Evolutionary conservation across 1,140 invertebrate species (phyloP).

Genomic region (Cydia pomonella): DNA sequence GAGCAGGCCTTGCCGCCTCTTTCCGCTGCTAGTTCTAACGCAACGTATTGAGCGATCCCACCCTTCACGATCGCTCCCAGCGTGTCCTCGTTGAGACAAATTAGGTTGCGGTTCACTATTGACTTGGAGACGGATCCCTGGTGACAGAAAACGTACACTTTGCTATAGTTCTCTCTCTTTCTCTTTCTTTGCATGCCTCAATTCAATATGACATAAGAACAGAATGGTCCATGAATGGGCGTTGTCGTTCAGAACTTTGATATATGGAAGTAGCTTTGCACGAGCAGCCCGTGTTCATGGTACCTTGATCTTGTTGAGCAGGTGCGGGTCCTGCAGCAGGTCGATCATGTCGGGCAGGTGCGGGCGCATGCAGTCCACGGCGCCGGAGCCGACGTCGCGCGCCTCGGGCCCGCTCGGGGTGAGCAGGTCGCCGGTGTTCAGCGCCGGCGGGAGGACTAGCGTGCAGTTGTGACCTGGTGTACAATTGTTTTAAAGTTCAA

Average conservation of each 20-base stretch:
- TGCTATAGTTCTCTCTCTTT: background rate
- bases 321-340: slow-evolving; percentile 97
- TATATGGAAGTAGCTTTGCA: too few species aligned
- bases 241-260: too few species aligned
- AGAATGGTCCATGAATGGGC: too few species aligned
- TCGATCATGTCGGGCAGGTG: slow-evolving; percentile 97
- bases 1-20: slow-evolving; percentile 88
- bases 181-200: too few species aligned
- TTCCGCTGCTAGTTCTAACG: slow-evolving; percentile 94
- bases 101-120: slow-evolving; percentile 79
- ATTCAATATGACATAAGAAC: too few species aligned
- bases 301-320: slow-evolving; percentile 97
- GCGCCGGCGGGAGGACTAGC: slow-evolving; percentile 51
- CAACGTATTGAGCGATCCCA: slow-evolving; percentile 96
- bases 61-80: slow-evolving; percentile 97
- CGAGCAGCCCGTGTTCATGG: too few species aligned
- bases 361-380: slow-evolving; percentile 95
- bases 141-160: slow-evolving; percentile 12
- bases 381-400: slow-evolving; percentile 87
- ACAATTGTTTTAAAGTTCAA: slow-evolving; percentile 7
- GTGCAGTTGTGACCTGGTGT: slow-evolving; percentile 58
- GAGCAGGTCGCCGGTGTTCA: slow-evolving; percentile 42
- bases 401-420: slow-evolving; percentile 43
- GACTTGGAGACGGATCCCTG: slow-evolving; percentile 73
- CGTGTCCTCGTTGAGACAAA: slow-evolving; percentile 96